Evolutionary conservation across 2,113 vertebrate species (phyloP).

Genomic region (Pedetes capensis): DNA sequence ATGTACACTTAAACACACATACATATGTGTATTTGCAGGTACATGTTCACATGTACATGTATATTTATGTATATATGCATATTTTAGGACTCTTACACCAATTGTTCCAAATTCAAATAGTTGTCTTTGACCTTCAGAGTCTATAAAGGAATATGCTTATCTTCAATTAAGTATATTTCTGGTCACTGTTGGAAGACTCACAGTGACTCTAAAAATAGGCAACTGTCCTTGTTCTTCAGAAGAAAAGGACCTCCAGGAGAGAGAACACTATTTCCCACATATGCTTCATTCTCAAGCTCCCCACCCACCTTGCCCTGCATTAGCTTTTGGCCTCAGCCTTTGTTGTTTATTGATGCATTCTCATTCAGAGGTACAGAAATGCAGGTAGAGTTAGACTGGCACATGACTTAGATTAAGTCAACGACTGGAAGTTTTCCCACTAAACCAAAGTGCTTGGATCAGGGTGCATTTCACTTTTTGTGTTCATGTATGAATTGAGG

Average conservation of each 20-base stretch:
- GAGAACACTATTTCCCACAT: background rate
- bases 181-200: background rate
- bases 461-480: background rate
- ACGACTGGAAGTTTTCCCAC: background rate
- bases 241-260: background rate
- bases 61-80: background rate
- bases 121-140: background rate
- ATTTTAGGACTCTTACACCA: background rate
- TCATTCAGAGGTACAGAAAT: slow-evolving; percentile 5
- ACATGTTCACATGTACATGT: no score
- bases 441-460: background rate
- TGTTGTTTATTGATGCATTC: background rate
- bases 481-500: background rate
- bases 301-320: background rate
- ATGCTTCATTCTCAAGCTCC: background rate
- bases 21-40: no score
- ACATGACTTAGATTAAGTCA: background rate
- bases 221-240: background rate
- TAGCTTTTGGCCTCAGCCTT: background rate
- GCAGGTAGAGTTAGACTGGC: background rate
- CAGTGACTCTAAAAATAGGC: background rate
- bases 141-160: background rate
- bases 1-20: background rate
- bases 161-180: background rate
- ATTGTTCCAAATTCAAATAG: background rate